Evolutionary conservation across 2,888 invertebrate genomes (phyloP).

Genomic region (Microchrysa polita): DNA sequence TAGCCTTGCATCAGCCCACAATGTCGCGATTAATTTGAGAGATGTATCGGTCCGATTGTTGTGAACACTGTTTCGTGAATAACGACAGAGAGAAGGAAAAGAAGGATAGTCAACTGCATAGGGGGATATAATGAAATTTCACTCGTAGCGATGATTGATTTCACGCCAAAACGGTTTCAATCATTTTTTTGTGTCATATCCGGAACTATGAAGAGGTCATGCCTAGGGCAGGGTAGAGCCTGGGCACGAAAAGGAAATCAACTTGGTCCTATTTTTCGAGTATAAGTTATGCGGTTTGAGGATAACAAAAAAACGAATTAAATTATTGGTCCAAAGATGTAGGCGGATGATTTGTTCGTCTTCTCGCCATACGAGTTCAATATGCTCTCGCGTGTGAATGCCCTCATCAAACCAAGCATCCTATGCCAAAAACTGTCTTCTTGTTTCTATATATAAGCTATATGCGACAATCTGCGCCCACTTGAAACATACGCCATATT

Average conservation of each 20-base stretch:
- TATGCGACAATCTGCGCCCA: not conserved
- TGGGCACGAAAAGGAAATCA: too few relatives aligned
- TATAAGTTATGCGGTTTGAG: too few relatives aligned
- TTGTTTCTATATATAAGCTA: too few relatives aligned
- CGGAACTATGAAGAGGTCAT: not conserved
- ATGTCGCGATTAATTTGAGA: too few relatives aligned
- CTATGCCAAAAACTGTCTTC: too few relatives aligned
- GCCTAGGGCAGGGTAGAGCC: not conserved
- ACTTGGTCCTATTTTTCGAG: too few relatives aligned
- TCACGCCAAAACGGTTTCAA: conserved; percentile 51
- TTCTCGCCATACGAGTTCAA: too few relatives aligned
- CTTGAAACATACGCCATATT: not conserved
- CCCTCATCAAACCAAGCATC: too few relatives aligned
- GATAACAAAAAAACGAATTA: too few relatives aligned
- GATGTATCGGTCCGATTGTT: not conserved
- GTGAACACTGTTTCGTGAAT: not conserved
- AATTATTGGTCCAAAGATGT: too few relatives aligned
- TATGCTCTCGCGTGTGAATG: too few relatives aligned
- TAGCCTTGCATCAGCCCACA: not conserved
- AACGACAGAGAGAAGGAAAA: conserved; percentile 23
- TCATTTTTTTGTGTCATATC: conserved; percentile 48
- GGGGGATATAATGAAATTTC: conserved; percentile 50
- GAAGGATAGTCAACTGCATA: conserved; percentile 44
- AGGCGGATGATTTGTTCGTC: too few relatives aligned
- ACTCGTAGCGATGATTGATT: conserved; percentile 51